Percentiles rank a stretch among this genome's conserved stretches.
phyloP scores from a whole-genome alignment of 2,797 vertebrate genomes.

The Parotocinclus haroldoi region DNA sequence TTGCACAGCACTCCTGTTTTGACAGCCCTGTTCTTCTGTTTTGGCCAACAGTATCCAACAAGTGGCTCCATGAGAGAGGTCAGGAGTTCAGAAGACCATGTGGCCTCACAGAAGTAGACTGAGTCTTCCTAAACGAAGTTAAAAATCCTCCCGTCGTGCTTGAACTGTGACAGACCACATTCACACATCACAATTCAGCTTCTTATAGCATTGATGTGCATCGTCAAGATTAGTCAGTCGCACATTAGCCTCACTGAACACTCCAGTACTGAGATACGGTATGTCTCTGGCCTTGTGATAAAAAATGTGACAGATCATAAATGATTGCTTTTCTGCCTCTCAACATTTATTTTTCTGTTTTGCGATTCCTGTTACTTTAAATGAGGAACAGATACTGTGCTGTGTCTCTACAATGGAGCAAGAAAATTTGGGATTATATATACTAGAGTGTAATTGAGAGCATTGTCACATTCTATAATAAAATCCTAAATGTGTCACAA shows the following conservation, averaged over 20 bases:
- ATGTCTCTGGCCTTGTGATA: too few relatives aligned
- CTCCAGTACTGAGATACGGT: background rate
- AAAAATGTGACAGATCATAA: too few relatives aligned
- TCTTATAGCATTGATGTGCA: background rate
- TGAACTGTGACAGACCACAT: slow-evolving; percentile 11
- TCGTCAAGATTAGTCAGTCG: background rate
- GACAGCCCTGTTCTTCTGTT: slow-evolving; percentile 6
- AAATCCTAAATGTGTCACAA: too few relatives aligned
- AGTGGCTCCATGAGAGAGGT: slow-evolving; percentile 97
- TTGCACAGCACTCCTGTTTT: background rate
- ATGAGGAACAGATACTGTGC: background rate
- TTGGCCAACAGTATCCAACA: slow-evolving; percentile 86
- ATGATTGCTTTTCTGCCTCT: too few relatives aligned
- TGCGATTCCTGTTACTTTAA: background rate
- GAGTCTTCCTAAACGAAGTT: slow-evolving; percentile 47
- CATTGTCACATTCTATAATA: too few relatives aligned
- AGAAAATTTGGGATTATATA: background rate
- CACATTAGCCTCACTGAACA: background rate
- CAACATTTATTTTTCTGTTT: too few relatives aligned
- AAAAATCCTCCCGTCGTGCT: background rate
- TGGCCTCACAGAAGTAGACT: slow-evolving; percentile 91
- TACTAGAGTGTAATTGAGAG: too few relatives aligned
- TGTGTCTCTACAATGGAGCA: background rate
- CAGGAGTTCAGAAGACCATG: slow-evolving; percentile 97
- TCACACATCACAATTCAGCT: slow-evolving; percentile 6